These are phyloP conservation scores for Conus ventricosus DNA, from an alignment of 1,140 invertebrate species.

Conservation along the genomic window DNA sequence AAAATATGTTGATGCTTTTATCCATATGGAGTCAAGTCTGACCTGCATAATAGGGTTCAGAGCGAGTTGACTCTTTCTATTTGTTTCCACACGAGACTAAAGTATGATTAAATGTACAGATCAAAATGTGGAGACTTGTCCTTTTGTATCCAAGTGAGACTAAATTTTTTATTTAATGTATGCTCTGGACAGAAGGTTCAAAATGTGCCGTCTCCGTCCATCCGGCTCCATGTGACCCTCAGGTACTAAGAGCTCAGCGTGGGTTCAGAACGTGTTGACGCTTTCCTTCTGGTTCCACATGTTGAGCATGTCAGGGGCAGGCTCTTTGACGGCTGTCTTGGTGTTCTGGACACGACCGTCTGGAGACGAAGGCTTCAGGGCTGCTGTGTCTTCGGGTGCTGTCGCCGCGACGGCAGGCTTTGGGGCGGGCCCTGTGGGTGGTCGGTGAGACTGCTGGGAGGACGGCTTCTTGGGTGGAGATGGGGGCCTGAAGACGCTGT, in stretches of 20 bases:
- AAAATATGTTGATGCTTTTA: no score
- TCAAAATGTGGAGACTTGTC: no score
- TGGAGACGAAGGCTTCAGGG: constrained; percentile 17
- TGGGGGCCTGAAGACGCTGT: constrained; percentile 48
- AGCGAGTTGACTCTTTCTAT: no score
- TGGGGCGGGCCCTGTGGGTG: background rate
- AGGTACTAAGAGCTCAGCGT: background rate
- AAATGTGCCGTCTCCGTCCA: no score
- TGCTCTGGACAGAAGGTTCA: no score
- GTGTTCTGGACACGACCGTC: constrained; percentile 50
- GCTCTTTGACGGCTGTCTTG: constrained; percentile 51
- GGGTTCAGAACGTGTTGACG: constrained; percentile 42
- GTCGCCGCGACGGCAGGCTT: constrained; percentile 14
- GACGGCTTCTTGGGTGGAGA: constrained; percentile 31
- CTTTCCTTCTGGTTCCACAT: constrained; percentile 47
- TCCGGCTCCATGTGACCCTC: no score
- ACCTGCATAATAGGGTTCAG: no score
- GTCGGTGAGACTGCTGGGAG: constrained; percentile 33
- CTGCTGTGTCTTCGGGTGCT: constrained; percentile 30
- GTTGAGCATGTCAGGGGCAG: constrained; percentile 7
- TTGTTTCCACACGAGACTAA: no score
- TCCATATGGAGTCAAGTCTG: no score
- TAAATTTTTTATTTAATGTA: no score
- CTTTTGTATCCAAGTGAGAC: no score
- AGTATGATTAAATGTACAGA: no score